Base-by-base conservation (phyloP, 2,888 invertebrate species). In the Scaptomyza tumidula region DNA sequence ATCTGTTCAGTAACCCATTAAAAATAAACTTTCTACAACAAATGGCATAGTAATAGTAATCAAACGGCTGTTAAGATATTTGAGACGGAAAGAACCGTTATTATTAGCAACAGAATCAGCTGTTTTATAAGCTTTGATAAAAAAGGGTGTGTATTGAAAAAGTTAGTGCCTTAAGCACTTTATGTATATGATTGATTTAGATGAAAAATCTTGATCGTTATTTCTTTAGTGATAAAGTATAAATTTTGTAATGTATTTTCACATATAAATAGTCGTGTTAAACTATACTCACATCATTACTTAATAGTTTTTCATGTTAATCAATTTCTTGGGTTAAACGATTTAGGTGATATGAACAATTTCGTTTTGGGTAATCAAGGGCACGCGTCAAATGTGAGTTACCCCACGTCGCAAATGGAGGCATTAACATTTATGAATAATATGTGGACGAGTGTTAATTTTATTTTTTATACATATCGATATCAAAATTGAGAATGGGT, bases 391-490 rank as follows among this genome's bases (percentile, higher is more conserved):
- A 50, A 58, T 58, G 45, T 52, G 59, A 52, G 37, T 14, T 6
- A 10, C 16, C 35, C 59, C 66, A 63, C 54, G 57, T 71, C 55
- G 50, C 52, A 67, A 58, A 55, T 59, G 59, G 63, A 67, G 67
- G 52, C 54, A 49, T 33, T 3, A 49, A 41, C 44, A 13, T 24
- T 45, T 27, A 33, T 48, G 27, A 41, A 41, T 54, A n/a, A 41
- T 16, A 29, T 41, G 39, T 9, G 14, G 39, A 14, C 39, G 9
- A 14, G 9, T 29, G 46, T 48, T n/a, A 2, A 5, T n/a, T 37
- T 37, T 33, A n/a, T 14, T 52, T 6, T n/a, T n/a, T n/a, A n/a
- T n/a, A n/a, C 11, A 2, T 35, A 13, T 49, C 19, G 19, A 55
- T 55, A 44, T 44, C 5, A n/a, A 44, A 54, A 24, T 33, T n/a